Evolutionary conservation across 2,113 vertebrate species (phyloP).

Genomic region (Silurus asotus): DNA sequence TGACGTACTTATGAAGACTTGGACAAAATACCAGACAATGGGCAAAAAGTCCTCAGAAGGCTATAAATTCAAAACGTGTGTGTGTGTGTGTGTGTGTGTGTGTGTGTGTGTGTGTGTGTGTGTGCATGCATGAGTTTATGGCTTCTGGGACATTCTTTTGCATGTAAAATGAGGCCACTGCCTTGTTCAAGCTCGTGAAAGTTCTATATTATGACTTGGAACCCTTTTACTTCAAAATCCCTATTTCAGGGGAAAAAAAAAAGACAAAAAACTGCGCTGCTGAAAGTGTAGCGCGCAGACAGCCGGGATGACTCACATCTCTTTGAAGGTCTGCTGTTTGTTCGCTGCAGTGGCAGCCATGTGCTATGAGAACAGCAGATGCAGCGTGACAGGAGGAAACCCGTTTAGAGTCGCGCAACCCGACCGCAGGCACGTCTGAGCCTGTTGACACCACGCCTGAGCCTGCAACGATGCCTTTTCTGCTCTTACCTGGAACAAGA

Average conservation of each 20-base stretch:
- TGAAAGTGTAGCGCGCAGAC: slow-evolving; percentile 1
- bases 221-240: not conserved
- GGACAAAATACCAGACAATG: too few species aligned
- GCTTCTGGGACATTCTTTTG: not conserved
- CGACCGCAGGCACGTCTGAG: slow-evolving; percentile 45
- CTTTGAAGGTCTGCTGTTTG: slow-evolving; percentile 34
- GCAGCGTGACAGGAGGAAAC: slow-evolving; percentile 43
- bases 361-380: slow-evolving; percentile 22
- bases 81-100: not conserved
- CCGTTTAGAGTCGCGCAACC: slow-evolving; percentile 24
- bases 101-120: not conserved
- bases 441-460: slow-evolving; percentile 22
- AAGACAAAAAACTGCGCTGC: not conserved
- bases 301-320: slow-evolving; percentile 34
- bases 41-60: not conserved
- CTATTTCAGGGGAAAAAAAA: not conserved
- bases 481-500: slow-evolving; percentile 1
- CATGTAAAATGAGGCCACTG: slow-evolving; percentile 3
- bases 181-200: not conserved
- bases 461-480: not conserved
- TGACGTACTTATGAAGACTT: too few species aligned
- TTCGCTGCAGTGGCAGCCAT: slow-evolving; percentile 12
- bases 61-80: not conserved
- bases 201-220: not conserved
- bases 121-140: not conserved